These are phyloP conservation scores for Meteorus colon DNA, from an alignment of 2,888 invertebrate genomes.

Conservation along the genomic window DNA sequence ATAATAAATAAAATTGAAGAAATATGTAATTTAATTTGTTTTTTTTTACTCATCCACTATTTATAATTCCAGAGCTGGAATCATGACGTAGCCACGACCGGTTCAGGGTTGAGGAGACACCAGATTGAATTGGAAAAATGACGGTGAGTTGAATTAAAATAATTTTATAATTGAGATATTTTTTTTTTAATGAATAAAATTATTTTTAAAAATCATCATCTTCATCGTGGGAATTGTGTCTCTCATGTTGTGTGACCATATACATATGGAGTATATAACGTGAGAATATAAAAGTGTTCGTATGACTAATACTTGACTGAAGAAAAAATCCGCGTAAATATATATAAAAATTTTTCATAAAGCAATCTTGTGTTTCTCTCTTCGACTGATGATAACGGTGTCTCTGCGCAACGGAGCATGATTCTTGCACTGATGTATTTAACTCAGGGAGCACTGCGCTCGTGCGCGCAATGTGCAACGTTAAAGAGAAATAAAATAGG, in stretches of 20 bases:
- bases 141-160: constrained; percentile 44
- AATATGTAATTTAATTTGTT: constrained; percentile 17
- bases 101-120: constrained; percentile 52
- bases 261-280: background rate
- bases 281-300: background rate
- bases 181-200: constrained; percentile 12
- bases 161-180: constrained; percentile 16
- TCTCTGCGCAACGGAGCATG: constrained; percentile 61
- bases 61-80: constrained; percentile 57
- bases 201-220: background rate
- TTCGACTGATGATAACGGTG: constrained; percentile 56
- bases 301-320: background rate
- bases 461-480: constrained; percentile 33
- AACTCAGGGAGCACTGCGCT: constrained; percentile 30
- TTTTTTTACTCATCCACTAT: constrained; percentile 22
- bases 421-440: constrained; percentile 4
- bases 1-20: constrained; percentile 26
- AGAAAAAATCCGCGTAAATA: constrained; percentile 17
- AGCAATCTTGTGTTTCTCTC: background rate
- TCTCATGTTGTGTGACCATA: background rate
- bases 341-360: constrained; percentile 33
- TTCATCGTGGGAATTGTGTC: background rate
- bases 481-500: constrained; percentile 28
- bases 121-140: constrained; percentile 44
- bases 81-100: constrained; percentile 57